Base-by-base conservation (phyloP, 2,797 vertebrate species). In the Parambassis ranga region DNA sequence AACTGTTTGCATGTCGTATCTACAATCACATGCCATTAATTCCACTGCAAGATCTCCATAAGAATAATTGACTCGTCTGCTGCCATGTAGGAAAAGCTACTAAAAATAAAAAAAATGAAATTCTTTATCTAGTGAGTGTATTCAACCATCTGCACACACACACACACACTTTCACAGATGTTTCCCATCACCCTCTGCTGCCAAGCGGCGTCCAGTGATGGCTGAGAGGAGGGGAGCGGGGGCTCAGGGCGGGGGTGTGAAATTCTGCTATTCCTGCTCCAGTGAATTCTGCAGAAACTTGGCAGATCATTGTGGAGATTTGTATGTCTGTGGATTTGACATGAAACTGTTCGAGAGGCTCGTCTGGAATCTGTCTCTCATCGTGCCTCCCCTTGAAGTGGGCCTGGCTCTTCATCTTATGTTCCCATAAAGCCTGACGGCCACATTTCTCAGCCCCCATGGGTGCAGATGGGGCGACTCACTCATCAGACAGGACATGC, bases 251-350 rank as follows among this genome's bases (percentile, higher is more conserved):
- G 31, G 62, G 66, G 56, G 71, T 81, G 81, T 85, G 83, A 87
- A 82, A 83, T 81, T 82, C 73, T 65, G 79, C 80, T 69, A 77
- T 86, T 81, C 66, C 62, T 79, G 81, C 87, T 89, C 78, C 79
- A 82, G 65, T 87, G 86, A 85, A 79, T 85, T 57, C 75, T 71
- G 72, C 78, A 71, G 65, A 74, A 89, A 84, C 71, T 81, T 86
- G 87, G 85, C 90, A 87, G 84, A 89, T 87, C 71, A 77, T 82
- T 66, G 77, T 65, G 53, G 68, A 87, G 86, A 89, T 89, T 83
- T 82, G 82, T 86, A 75, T 48, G 71, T 78, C 77, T 79, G 70
- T 81, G 85, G 86, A 81, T 89, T 84, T 89, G 86, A 87, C 81
- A 79, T 79, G 68, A 86, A 87, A 80, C 81, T 78, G 77, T 81